Conservation (phyloP, 2,113 vertebrate genomes). For the Felis catus region DNA sequence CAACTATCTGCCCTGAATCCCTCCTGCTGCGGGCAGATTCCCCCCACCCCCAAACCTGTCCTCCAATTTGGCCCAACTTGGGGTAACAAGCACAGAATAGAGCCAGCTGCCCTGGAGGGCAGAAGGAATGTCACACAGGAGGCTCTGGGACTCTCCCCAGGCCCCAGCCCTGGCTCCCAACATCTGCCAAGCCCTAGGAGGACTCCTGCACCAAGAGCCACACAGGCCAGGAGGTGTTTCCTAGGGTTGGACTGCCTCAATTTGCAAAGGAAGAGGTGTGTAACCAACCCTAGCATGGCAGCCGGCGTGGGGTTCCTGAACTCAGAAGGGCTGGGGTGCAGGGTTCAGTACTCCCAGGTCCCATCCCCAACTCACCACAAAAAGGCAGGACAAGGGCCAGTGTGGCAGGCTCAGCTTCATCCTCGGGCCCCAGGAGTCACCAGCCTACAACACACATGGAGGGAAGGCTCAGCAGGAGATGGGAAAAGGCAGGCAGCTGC, state of each 20-base stretch:
- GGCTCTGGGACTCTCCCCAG: neutral
- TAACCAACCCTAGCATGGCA: neutral
- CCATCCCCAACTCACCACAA: slow-evolving; percentile 65
- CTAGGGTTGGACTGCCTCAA: neutral
- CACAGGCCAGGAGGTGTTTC: neutral
- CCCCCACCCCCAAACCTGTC: no score
- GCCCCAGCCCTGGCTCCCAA: neutral
- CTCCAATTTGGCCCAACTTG: neutral
- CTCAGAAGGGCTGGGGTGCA: neutral
- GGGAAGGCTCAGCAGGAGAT: neutral
- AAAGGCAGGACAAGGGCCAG: slow-evolving; percentile 66
- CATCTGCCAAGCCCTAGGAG: neutral
- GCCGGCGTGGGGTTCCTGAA: neutral
- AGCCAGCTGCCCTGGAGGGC: neutral
- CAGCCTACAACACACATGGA: slow-evolving; percentile 38
- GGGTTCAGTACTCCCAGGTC: neutral
- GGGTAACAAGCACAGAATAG: no score
- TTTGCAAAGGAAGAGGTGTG: neutral
- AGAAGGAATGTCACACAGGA: neutral
- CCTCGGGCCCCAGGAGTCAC: neutral
- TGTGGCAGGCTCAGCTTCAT: slow-evolving; percentile 15
- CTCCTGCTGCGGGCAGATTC: neutral
- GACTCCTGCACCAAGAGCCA: neutral
- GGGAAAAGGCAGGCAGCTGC: neutral
- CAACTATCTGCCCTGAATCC: neutral